phyloP scores from a whole-genome alignment of 2,888 invertebrate species.

The Coelopa pilipes region DNA sequence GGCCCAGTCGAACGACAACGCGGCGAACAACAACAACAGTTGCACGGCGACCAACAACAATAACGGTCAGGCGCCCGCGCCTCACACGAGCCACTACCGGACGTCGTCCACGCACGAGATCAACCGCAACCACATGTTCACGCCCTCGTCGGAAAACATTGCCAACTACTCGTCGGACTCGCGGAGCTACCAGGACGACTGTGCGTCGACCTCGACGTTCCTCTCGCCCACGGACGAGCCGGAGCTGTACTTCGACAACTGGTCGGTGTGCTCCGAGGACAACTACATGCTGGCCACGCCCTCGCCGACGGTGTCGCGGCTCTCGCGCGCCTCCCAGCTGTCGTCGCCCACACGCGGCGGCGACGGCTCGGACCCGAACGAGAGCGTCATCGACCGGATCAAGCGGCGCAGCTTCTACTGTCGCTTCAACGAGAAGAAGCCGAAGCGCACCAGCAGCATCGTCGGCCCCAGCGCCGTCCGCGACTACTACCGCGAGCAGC shows the following conservation, averaged over 20 bases:
- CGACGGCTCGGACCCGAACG: conserved; percentile 68
- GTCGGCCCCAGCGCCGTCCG: conserved; percentile 72
- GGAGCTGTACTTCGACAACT: conserved; percentile 72
- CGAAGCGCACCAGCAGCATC: conserved; percentile 75
- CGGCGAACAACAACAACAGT: conserved; percentile 52
- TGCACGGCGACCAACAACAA: conserved; percentile 52
- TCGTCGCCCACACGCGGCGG: conserved; percentile 59
- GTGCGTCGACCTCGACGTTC: conserved; percentile 66
- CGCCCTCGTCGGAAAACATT: conserved; percentile 64
- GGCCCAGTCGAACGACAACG: conserved; percentile 48
- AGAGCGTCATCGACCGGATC: conserved; percentile 87
- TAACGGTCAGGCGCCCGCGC: conserved; percentile 42
- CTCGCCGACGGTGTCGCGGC: conserved; percentile 63
- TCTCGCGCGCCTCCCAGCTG: conserved; percentile 68
- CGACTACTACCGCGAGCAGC: conserved; percentile 69
- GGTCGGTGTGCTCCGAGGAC: conserved; percentile 75
- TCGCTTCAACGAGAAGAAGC: conserved; percentile 86
- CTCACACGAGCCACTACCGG: conserved; percentile 50
- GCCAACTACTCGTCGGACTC: conserved; percentile 66
- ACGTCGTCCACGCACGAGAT: conserved; percentile 63
- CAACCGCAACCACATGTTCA: conserved; percentile 61
- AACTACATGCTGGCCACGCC: conserved; percentile 62
- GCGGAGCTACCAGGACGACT: conserved; percentile 65
- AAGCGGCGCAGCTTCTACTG: conserved; percentile 89
- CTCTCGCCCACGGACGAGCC: conserved; percentile 73